Conservation (phyloP, 2,888 invertebrate genomes). For the Saturnia pavonia region DNA sequence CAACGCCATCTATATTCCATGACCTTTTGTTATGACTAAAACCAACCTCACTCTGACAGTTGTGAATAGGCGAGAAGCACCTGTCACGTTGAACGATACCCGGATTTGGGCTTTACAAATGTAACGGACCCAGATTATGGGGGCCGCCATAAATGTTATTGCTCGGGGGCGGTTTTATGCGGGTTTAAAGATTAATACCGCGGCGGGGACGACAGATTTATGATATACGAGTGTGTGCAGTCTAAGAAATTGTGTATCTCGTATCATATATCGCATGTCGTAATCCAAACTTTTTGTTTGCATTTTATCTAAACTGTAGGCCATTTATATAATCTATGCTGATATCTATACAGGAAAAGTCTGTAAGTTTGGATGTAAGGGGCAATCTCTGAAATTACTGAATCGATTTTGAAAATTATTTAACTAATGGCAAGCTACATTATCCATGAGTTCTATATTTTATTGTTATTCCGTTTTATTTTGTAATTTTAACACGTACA, state of each 20-base stretch:
- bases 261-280: background rate
- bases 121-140: conserved; percentile 60
- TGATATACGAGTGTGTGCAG: conserved; percentile 4
- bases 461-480: no score
- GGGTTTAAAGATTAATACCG: conserved; percentile 64
- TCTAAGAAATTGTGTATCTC: background rate
- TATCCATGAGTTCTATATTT: no score
- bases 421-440: no score
- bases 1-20: background rate
- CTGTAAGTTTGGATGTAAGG: no score
- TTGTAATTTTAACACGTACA: no score
- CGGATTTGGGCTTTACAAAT: conserved; percentile 69
- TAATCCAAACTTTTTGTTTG: background rate
- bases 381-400: no score
- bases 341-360: no score
- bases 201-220: conserved; percentile 4
- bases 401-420: no score
- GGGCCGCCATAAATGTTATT: conserved; percentile 64
- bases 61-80: conserved; percentile 60
- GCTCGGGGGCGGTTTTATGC: conserved; percentile 54
- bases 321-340: no score
- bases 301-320: background rate
- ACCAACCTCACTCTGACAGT: conserved; percentile 55
- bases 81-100: conserved; percentile 62
- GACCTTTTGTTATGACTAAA: conserved; percentile 41